A percentile compares a stretch with the other conserved stretches of the same genome.
These are phyloP conservation scores for Sprattus sprattus DNA, from an alignment of 2,113 vertebrate genomes.

Conservation along the genomic window DNA sequence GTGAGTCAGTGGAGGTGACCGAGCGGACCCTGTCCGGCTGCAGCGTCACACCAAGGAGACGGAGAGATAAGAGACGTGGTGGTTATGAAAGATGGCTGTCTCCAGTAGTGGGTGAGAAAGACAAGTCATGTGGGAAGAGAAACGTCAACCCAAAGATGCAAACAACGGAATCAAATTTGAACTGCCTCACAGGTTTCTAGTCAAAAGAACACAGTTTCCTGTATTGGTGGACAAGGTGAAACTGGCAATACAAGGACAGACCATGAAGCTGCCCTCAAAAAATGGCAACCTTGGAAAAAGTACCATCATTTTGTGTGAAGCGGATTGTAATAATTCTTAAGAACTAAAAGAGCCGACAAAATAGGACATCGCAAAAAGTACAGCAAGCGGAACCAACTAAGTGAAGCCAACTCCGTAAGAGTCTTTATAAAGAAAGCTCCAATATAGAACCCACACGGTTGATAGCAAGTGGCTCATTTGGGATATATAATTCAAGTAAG, in stretches of 20 bases:
- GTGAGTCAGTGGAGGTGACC: neutral
- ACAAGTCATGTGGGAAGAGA: too few relatives aligned
- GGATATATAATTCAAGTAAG: neutral
- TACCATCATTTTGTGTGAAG: too few relatives aligned
- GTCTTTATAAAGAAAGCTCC: neutral
- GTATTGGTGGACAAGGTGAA: neutral
- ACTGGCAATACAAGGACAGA: neutral
- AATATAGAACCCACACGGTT: neutral
- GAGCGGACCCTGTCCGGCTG: neutral
- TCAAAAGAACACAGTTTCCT: too few relatives aligned
- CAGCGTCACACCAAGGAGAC: neutral
- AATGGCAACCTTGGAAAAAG: too few relatives aligned
- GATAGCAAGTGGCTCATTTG: slow-evolving; percentile 1
- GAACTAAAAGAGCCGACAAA: neutral
- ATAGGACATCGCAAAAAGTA: slow-evolving; percentile 2
- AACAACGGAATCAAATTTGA: too few relatives aligned
- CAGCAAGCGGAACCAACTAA: neutral
- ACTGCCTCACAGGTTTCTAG: too few relatives aligned
- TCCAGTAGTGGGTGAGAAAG: neutral
- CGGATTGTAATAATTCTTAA: too few relatives aligned
- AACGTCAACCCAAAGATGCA: too few relatives aligned
- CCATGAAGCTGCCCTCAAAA: neutral
- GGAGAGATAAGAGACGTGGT: neutral
- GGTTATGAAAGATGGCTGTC: neutral
- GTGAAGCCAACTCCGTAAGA: neutral